A percentile compares a stretch with the other conserved stretches of the same genome.
Evolutionary conservation across 2,797 vertebrate species (phyloP).

Genomic region (Micromesistius poutassou): DNA sequence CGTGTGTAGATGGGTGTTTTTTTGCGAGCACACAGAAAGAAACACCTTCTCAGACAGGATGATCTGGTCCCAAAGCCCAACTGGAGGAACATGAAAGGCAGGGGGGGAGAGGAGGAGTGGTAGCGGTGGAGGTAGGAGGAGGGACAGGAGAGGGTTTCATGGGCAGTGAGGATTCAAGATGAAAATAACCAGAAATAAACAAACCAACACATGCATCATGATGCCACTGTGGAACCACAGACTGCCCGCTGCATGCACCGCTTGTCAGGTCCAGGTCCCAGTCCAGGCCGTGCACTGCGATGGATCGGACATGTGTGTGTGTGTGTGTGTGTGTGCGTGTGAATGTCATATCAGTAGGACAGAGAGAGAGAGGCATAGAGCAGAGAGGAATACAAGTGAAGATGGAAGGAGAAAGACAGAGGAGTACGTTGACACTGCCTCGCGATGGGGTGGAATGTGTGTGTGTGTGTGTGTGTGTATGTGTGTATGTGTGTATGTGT

Average conservation of each 20-base stretch:
- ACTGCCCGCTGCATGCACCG: slow-evolving; percentile 59
- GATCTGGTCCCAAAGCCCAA: background rate
- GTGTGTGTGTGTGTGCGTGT: background rate
- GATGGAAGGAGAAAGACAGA: background rate
- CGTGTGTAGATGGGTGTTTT: background rate
- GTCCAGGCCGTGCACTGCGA: slow-evolving; percentile 42
- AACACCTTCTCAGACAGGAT: background rate
- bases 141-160: background rate
- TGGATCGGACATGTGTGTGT: slow-evolving; percentile 7
- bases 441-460: background rate
- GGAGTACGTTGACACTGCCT: background rate
- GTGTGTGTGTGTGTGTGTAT: background rate
- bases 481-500: background rate
- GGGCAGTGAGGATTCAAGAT: background rate
- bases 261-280: slow-evolving; percentile 38
- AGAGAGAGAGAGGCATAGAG: background rate
- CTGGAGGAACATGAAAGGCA: background rate
- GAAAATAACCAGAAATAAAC: background rate
- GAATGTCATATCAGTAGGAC: background rate
- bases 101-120: background rate
- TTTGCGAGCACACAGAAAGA: background rate
- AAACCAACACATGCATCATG: background rate
- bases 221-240: slow-evolving; percentile 45
- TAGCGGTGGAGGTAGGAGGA: background rate
- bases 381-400: background rate